Percentiles rank a stretch among this genome's conserved stretches.
Conservation (phyloP, 2,797 vertebrate species). For the Arremon brunneinucha region DNA sequence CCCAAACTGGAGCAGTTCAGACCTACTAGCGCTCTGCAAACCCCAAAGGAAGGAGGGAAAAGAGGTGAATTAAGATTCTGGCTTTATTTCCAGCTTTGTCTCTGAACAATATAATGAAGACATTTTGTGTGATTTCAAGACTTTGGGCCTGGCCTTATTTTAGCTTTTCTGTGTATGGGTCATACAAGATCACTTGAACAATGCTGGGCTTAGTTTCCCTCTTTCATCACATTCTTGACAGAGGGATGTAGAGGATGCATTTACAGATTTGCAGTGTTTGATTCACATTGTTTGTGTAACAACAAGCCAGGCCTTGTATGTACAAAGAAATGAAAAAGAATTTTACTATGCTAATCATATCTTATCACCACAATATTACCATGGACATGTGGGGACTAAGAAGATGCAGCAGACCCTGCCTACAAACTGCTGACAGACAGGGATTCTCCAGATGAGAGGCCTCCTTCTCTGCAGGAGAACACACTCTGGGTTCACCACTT, state of each 20-base stretch:
- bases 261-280: neutral
- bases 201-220: neutral
- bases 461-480: neutral
- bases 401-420: neutral
- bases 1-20: neutral
- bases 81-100: neutral
- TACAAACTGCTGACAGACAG: neutral
- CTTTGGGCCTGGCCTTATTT: neutral
- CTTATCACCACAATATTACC: neutral
- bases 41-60: neutral
- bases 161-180: neutral
- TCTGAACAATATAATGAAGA: neutral
- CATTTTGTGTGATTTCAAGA: neutral
- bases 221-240: neutral
- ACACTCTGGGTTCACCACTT: neutral
- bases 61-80: neutral
- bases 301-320: neutral
- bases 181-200: neutral
- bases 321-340: neutral
- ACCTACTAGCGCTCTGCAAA: neutral
- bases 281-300: neutral
- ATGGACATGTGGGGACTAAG: neutral
- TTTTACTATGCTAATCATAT: neutral
- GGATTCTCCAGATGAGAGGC: neutral
- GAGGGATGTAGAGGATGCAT: neutral